Percentiles rank a stretch among this genome's conserved stretches.
phyloP scores from a whole-genome alignment of 2,797 vertebrate genomes.

The Thaleichthys pacificus region DNA sequence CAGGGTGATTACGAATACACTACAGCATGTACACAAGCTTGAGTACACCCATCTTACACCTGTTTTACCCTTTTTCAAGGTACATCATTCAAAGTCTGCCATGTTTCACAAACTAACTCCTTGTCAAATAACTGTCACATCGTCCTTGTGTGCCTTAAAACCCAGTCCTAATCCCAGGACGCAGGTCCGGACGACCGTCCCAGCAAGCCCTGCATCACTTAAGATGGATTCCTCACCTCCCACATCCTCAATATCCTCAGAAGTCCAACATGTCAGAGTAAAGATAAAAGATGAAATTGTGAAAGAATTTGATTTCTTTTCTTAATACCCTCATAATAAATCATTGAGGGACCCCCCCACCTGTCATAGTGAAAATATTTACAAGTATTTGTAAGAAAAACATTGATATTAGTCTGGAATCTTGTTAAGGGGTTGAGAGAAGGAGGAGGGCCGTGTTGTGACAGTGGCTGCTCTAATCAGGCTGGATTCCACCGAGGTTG shows the following conservation, averaged over 20 bases:
- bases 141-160: slow-evolving; percentile 22
- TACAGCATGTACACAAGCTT: slow-evolving; percentile 24
- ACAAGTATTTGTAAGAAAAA: slow-evolving; percentile 63
- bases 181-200: slow-evolving; percentile 16
- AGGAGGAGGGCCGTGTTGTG: slow-evolving; percentile 54
- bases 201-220: slow-evolving; percentile 25
- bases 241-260: slow-evolving; percentile 34
- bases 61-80: too few relatives aligned
- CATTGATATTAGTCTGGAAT: slow-evolving; percentile 42
- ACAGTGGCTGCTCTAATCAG: slow-evolving; percentile 53
- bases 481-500: slow-evolving; percentile 54
- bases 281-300: slow-evolving; percentile 44
- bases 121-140: slow-evolving; percentile 40
- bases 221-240: slow-evolving; percentile 62
- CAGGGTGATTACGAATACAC: slow-evolving; percentile 24
- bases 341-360: slow-evolving; percentile 15
- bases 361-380: slow-evolving; percentile 49
- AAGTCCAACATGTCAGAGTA: slow-evolving; percentile 15
- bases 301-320: slow-evolving; percentile 48
- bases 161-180: slow-evolving; percentile 1
- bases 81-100: slow-evolving; percentile 25
- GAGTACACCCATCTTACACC: not conserved
- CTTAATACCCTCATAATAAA: slow-evolving; percentile 58
- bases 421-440: slow-evolving; percentile 44
- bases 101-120: slow-evolving; percentile 37